Evolutionary conservation across 2,888 invertebrate species (phyloP), one percentile per base, ranked within the genome.

Genomic region (Petrophora chlorosata): DNA sequence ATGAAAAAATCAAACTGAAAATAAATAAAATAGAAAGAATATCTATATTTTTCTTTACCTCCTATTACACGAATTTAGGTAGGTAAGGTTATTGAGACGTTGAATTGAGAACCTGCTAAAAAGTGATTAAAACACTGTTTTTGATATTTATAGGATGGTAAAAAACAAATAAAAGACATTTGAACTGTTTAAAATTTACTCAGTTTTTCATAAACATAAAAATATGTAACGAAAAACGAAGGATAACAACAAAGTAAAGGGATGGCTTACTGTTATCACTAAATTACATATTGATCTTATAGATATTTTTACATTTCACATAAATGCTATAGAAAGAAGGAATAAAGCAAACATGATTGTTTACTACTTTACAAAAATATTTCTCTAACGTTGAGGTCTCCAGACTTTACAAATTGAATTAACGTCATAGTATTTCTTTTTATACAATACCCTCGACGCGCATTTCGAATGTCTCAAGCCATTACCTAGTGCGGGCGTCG

Each of bases 1-100:
- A 89, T 87, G 85, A 90, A 88, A 85, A 87, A 90, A 88, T 88
- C 85, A 88, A 90, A 87, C 85, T 80, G 86, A 85, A 85, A 90
- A 85, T 87, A 86, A 86, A 85, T 84, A 79, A 86, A 82, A 89
- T 88, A 87, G 87, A 88, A 86, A 82, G 72, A 75, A 86, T 71
- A 10, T 70, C 62, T 67, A 50, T 65, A 66, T 65, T 65, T 56
- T 53, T 43, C 9, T 43, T 48, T 50, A 26, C 32, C 41, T 43
- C 45, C n/a, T n/a, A n/a, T n/a, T n/a, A n/a, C n/a, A n/a, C n/a
- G n/a, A n/a, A n/a, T n/a, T n/a, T n/a, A n/a, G n/a, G n/a, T n/a
- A n/a, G n/a, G n/a, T n/a, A n/a, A n/a, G n/a, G n/a, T n/a, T n/a
- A n/a, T n/a, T n/a, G n/a, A n/a, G n/a, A n/a, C n/a, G n/a, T n/a